Conservation (phyloP, 2,797 vertebrate genomes). For the Myiothlypis chrysogaster region DNA sequence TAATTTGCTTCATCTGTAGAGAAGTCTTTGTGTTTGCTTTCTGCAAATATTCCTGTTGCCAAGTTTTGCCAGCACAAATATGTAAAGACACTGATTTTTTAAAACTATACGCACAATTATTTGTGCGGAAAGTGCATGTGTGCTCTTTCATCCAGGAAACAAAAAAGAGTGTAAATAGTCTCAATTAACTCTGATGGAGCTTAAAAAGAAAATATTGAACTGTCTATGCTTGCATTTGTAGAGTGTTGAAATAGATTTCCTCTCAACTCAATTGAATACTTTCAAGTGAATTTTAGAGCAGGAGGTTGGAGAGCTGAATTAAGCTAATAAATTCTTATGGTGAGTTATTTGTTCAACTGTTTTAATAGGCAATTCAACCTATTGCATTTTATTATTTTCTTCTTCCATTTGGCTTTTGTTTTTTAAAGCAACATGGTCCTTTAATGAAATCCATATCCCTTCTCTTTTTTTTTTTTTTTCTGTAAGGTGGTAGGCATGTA, state of each 20-base stretch:
- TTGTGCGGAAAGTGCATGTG: background rate
- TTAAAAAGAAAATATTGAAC: constrained; percentile 41
- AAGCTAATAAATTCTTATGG: background rate
- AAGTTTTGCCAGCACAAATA: constrained; percentile 16
- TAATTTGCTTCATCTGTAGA: constrained; percentile 27
- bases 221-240: background rate
- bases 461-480: background rate
- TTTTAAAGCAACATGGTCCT: background rate
- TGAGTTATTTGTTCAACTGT: background rate
- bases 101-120: background rate
- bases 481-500: background rate
- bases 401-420: background rate
- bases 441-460: background rate
- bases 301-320: background rate
- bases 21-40: constrained; percentile 44
- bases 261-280: background rate
- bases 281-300: constrained; percentile 13
- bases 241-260: background rate
- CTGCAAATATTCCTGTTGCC: background rate
- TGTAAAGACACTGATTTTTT: constrained; percentile 1
- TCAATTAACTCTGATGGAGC: background rate
- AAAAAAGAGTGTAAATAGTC: background rate
- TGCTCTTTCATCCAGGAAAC: background rate
- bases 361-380: background rate
- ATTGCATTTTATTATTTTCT: background rate